These are phyloP conservation scores for Beaufortia kweichowensis DNA, from an alignment of 2,113 vertebrate species.

Conservation along the genomic window DNA sequence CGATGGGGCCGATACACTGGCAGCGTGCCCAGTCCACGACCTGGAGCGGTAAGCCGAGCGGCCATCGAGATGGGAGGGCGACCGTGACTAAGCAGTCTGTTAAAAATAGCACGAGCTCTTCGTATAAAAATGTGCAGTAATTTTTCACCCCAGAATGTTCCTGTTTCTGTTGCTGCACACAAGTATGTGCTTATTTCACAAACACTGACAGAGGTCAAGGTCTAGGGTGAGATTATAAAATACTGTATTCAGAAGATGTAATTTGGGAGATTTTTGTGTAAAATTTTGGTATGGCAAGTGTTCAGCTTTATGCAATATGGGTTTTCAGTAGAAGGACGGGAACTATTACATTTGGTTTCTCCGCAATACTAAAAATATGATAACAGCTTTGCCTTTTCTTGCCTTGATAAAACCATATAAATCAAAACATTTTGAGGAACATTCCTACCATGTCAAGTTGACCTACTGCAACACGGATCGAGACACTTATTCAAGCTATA, in stretches of 20 bases:
- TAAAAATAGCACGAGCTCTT: conserved; percentile 24
- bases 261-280: background rate
- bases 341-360: too few relatives aligned
- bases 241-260: background rate
- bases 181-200: background rate
- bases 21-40: conserved; percentile 79
- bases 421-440: too few relatives aligned
- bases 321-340: too few relatives aligned
- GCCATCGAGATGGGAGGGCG: background rate
- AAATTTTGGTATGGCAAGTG: too few relatives aligned
- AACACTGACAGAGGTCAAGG: background rate
- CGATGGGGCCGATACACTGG: conserved; percentile 85
- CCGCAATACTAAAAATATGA: too few relatives aligned
- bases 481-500: too few relatives aligned
- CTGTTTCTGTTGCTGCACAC: background rate
- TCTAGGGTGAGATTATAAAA: background rate
- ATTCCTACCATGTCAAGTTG: too few relatives aligned
- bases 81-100: conserved; percentile 25
- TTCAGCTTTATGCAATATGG: too few relatives aligned
- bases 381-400: too few relatives aligned
- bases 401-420: too few relatives aligned
- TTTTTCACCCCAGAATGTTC: background rate
- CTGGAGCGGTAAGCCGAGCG: conserved; percentile 81
- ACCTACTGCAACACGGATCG: too few relatives aligned
- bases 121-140: background rate